Base-by-base conservation (phyloP, 2,113 vertebrate species). In the Aspidoscelis tigris region DNA sequence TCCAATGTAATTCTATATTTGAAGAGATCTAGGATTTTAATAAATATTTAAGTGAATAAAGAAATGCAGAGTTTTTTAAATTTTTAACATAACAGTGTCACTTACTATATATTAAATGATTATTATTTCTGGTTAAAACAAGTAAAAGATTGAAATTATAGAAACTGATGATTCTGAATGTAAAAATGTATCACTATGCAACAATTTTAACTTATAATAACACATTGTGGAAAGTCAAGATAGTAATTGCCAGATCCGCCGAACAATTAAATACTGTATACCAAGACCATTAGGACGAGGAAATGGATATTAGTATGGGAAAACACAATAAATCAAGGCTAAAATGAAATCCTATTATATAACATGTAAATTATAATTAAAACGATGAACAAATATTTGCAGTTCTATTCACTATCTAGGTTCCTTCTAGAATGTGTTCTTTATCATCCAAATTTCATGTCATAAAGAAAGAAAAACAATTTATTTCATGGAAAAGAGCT, bases 311-410 rank as follows among this genome's bases (percentile, higher is more conserved):
- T 75, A 76, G 39, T 24, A 65, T 58, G n/a, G 16, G 8, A 8
- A 11, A 65, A 21, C 33, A 61, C 24, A 65, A 75, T 24, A 83
- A 61, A 76, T 21, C 20, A 50, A 68, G 64, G 71, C 50, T 76
- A 68, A 76, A 77, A 76, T 72, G 50, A 50, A 83, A 74, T 76
- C 61, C 72, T 76, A 39, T 76, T 50, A 83, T 50, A 83, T 39
- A 83, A 83, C 44, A 83, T 66, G 18, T 65, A 76, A 82, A 66
- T 72, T 66, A 68, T 76, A 68, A 16, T 76, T 47, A 50, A 66
- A 66, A 68, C n/a, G 66, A 50, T 43, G 43, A 43, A 47, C 26
- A 68, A 33, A 66, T 76, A 53, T 83, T 76, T 12, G 75, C 72
- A 50, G 50, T 39, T 76, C 41, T 76, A 68, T 76, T 26, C 43